These are phyloP conservation scores for Delia radicum DNA, from an alignment of 1,140 invertebrate genomes.

Conservation along the genomic window DNA sequence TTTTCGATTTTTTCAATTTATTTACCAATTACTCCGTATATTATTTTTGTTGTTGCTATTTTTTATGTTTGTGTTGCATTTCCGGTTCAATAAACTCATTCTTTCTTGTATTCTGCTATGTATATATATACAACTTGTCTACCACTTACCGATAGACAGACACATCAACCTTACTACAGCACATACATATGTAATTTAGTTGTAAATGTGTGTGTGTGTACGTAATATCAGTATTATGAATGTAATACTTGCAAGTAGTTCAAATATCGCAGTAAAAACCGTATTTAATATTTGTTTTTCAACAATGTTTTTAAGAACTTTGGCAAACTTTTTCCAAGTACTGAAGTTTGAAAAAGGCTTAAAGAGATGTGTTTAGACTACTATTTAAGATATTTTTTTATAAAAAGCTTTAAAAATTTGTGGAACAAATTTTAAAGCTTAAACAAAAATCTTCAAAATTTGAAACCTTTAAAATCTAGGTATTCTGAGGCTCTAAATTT, in stretches of 20 bases:
- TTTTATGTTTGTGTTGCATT: constrained; percentile 8
- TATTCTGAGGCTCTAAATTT: too few relatives aligned
- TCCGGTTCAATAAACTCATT: constrained; percentile 22
- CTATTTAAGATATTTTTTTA: too few relatives aligned
- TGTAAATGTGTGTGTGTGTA: not conserved
- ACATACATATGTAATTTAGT: too few relatives aligned
- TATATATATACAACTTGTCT: not conserved
- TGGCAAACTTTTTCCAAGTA: not conserved
- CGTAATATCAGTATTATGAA: not conserved
- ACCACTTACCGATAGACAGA: not conserved
- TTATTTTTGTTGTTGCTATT: too few relatives aligned
- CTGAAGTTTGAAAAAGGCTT: too few relatives aligned
- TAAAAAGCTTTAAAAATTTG: too few relatives aligned
- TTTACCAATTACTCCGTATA: too few relatives aligned
- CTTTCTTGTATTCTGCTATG: not conserved
- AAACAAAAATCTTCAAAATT: too few relatives aligned
- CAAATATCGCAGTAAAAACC: not conserved
- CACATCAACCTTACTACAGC: not conserved
- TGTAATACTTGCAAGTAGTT: constrained; percentile 1
- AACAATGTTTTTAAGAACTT: not conserved
- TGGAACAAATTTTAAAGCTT: too few relatives aligned
- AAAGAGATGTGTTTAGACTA: too few relatives aligned
- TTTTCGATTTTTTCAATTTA: not conserved
- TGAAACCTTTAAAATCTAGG: too few relatives aligned
- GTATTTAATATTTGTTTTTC: not conserved